These are phyloP conservation scores for Neoitamus cyanurus DNA, from an alignment of 2,888 invertebrate genomes.

Conservation along the genomic window DNA sequence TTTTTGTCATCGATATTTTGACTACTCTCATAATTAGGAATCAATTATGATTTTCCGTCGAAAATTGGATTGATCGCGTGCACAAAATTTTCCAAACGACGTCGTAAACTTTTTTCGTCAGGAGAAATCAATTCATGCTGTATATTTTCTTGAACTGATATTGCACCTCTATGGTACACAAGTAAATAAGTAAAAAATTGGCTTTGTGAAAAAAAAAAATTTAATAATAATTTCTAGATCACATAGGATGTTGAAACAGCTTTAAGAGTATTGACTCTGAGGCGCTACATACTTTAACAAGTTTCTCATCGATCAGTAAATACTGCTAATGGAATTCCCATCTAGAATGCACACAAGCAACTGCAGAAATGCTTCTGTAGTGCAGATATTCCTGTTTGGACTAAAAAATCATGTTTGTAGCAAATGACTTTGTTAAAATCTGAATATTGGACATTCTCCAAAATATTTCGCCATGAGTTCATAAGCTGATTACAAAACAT, in stretches of 20 bases:
- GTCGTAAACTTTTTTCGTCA: no score
- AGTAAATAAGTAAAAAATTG: not conserved
- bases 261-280: not conserved
- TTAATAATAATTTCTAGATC: not conserved
- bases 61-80: not conserved
- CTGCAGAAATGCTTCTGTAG: not conserved
- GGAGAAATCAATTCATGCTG: no score
- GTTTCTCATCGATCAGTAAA: not conserved
- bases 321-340: not conserved
- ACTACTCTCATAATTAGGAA: not conserved
- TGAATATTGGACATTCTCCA: conserved; percentile 15
- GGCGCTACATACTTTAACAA: not conserved
- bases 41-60: not conserved
- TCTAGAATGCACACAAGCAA: not conserved
- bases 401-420: not conserved
- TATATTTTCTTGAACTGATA: no score
- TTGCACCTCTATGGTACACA: no score
- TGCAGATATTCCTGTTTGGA: not conserved
- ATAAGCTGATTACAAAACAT: conserved; percentile 10
- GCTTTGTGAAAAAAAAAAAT: not conserved
- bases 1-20: not conserved
- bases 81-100: not conserved
- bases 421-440: conserved; percentile 10
- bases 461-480: not conserved
- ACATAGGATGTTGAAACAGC: not conserved